A percentile compares a stretch with the other conserved stretches of the same genome.
phyloP scores from a whole-genome alignment of 2,113 vertebrate species.

The Muntiacus muntjak region DNA sequence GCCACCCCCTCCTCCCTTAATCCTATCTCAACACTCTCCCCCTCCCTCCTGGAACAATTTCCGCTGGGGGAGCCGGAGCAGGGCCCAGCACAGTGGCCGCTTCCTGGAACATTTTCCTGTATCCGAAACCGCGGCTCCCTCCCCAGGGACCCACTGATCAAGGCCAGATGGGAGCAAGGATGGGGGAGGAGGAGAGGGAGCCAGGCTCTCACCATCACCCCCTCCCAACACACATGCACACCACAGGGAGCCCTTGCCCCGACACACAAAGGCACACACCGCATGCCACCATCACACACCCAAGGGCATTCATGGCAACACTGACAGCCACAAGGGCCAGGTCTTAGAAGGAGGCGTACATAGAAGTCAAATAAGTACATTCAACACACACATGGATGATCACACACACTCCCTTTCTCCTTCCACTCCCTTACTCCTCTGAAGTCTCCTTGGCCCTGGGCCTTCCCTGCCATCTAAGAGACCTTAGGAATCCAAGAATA shows the following conservation, averaged over 20 bases:
- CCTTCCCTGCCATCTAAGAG: background rate
- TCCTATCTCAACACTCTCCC: constrained; percentile 64
- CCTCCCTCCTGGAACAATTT: constrained; percentile 73
- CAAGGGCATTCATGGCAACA: constrained; percentile 8
- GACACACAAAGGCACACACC: constrained; percentile 44
- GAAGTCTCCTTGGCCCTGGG: background rate
- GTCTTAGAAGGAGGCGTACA: background rate
- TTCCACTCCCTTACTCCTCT: background rate
- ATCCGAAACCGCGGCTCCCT: constrained; percentile 79
- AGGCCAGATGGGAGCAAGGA: constrained; percentile 76
- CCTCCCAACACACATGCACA: constrained; percentile 27
- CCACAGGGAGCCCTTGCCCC: constrained; percentile 28
- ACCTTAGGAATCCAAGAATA: background rate
- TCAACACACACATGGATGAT: background rate
- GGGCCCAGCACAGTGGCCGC: constrained; percentile 77
- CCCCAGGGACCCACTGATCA: constrained; percentile 75
- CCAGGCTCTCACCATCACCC: constrained; percentile 38
- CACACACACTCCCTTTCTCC: background rate
- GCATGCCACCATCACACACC: background rate
- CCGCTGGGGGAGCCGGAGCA: constrained; percentile 73
- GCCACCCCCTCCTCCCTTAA: constrained; percentile 26
- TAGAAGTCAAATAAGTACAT: background rate
- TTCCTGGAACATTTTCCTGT: constrained; percentile 81
- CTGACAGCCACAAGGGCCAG: background rate
- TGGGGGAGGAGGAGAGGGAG: constrained; percentile 58